These are phyloP conservation scores for Athene cunicularia DNA, from an alignment of 2,113 vertebrate species.

Conservation along the genomic window DNA sequence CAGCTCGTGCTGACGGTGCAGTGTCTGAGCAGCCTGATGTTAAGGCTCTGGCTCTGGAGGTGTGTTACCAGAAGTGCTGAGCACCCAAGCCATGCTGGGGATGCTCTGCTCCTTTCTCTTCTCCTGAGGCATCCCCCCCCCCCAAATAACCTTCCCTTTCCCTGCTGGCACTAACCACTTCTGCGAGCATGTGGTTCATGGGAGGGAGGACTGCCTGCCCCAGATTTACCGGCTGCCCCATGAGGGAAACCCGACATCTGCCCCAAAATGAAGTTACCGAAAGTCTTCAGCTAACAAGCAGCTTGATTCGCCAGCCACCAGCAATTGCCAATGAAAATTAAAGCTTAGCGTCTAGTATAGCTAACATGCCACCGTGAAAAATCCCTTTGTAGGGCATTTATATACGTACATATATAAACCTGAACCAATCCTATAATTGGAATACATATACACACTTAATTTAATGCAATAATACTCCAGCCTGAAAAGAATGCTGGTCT, in stretches of 20 bases:
- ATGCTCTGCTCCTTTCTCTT: background rate
- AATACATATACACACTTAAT: background rate
- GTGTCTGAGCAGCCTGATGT: background rate
- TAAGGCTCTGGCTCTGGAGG: background rate
- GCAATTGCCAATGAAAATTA: background rate
- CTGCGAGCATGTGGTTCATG: fast-evolving
- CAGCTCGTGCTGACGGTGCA: background rate
- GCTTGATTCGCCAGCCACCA: background rate
- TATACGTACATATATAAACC: background rate
- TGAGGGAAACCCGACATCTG: background rate
- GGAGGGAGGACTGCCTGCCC: background rate
- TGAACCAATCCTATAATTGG: background rate
- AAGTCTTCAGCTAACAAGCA: background rate
- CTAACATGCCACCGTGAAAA: background rate
- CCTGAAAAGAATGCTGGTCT: background rate
- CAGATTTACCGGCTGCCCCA: fast-evolving
- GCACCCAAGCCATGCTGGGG: background rate
- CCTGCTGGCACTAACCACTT: fast-evolving
- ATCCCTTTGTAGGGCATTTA: background rate
- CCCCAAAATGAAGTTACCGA: background rate
- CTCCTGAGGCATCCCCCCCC: background rate
- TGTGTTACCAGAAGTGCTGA: background rate
- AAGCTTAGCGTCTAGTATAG: background rate
- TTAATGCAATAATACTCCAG: background rate
- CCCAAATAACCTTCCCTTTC: background rate